A percentile compares a stretch with the other conserved stretches of the same genome.
Conservation (phyloP, 2,888 invertebrate genomes). For the Norana najaformis region DNA sequence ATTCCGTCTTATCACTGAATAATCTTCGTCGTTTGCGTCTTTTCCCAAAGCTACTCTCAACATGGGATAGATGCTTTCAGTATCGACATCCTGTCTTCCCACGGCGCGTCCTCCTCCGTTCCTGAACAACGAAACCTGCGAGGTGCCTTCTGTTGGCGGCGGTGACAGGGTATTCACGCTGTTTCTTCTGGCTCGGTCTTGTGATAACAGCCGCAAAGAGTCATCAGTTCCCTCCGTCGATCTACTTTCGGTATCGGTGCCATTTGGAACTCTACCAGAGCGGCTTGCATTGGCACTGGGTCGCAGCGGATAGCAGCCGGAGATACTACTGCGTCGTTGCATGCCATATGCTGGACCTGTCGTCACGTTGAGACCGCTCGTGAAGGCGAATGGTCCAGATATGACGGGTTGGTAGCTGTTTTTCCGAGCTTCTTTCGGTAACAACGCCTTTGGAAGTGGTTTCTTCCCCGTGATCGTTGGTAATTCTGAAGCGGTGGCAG, state of each 20-base stretch:
- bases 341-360: neutral
- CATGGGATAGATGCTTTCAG: conserved; percentile 28
- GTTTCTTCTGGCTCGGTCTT: neutral
- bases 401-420: conserved; percentile 22
- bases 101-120: neutral
- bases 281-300: neutral
- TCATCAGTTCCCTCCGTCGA: neutral
- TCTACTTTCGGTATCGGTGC: neutral
- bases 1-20: neutral
- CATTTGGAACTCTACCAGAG: neutral
- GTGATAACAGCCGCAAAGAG: neutral
- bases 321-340: conserved; percentile 29
- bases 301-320: conserved; percentile 3
- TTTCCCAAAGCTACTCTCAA: conserved; percentile 17
- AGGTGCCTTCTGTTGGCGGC: neutral
- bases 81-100: neutral
- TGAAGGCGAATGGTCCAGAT: conserved; percentile 14
- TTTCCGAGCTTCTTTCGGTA: neutral
- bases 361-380: neutral
- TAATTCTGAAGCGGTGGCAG: neutral
- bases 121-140: neutral
- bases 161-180: neutral
- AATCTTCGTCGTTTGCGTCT: neutral
- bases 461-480: conserved; percentile 26
- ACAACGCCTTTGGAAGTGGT: conserved; percentile 28